Evolutionary conservation across 2,888 invertebrate genomes (phyloP), one percentile per base, ranked within the genome.

Genomic region (Meandrusa payeni): DNA sequence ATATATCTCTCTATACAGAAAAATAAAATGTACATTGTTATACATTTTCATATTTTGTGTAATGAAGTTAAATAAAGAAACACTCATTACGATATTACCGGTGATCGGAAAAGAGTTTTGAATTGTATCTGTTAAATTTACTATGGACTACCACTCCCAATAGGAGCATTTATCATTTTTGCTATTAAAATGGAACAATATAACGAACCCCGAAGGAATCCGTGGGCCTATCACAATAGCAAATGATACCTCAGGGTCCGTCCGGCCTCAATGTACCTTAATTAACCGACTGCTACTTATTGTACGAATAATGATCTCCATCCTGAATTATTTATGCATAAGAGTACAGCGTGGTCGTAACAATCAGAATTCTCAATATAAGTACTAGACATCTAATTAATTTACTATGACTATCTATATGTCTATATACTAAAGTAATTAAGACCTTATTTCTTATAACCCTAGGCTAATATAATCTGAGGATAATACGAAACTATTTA

Each of bases 131-230:
- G 59, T 58, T 42, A 61, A 66, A 65, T 68, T 67, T 59, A 65
- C 63, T 61, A 66, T 60, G 57, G 59, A 55, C 63, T 64, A 62
- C 54, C 44, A 57, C 59, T 78, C 79, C 76, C 79, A 51, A 64
- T 62, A 67, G 78, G 65, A 63, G 64, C 85, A 86, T 87, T 87
- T 82, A 85, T 87, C 86, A 86, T 86, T 83, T 86, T 79, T 70
- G 82, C 82, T 78, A 85, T 86, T 85, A 85, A 83, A 68, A 73
- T 55, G 57, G 64, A 74, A 82, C 78, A 85, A 81, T 78, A 70
- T 69, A 57, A 52, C 54, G 64, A 70, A 75, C 74, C 83, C 79
- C 78, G 72, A 77, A 86, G 82, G 79, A 85, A 72, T 69, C 73
- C 67, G 76, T 71, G 74, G 76, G 76, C 73, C 70, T 73, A 73